Percentiles rank a stretch among this genome's conserved stretches.
Conservation (phyloP, 2,113 vertebrate species). For the Bambusicola thoracicus region DNA sequence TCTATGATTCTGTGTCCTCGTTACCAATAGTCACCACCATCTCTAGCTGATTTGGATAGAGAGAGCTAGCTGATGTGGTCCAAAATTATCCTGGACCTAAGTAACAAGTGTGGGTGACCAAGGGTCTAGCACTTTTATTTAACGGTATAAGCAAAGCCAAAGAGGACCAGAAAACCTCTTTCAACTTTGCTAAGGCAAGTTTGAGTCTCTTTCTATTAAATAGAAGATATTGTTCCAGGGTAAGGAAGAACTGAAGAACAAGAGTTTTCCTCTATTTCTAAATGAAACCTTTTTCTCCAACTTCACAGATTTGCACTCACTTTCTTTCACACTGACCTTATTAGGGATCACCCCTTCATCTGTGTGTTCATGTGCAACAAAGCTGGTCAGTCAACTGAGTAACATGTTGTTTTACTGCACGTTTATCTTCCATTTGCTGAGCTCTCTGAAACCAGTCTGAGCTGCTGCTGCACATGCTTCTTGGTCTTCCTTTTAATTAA, state of each 20-base stretch:
- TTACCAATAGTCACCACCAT: not conserved
- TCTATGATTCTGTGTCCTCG: not conserved
- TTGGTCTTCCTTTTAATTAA: not conserved
- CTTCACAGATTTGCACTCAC: not conserved
- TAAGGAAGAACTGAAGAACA: not conserved
- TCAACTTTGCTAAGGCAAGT: not conserved
- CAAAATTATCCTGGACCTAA: not conserved
- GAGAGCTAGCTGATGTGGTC: not conserved
- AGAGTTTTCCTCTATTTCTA: not conserved
- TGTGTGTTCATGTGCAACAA: not conserved
- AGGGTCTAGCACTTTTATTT: not conserved
- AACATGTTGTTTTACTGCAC: not conserved
- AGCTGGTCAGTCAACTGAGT: not conserved
- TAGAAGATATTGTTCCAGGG: not conserved
- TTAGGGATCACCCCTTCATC: not conserved
- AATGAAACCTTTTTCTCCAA: not conserved
- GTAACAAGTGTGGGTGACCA: not conserved
- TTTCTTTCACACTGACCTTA: not conserved
- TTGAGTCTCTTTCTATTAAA: not conserved
- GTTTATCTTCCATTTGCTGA: not conserved
- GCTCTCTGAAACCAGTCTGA: not conserved
- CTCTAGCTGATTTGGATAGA: not conserved
- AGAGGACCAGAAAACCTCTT: not conserved
- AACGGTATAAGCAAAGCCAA: not conserved
- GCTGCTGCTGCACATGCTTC: fast-evolving